A percentile compares a stretch with the other conserved stretches of the same genome.
Conservation (phyloP, 2,888 invertebrate species). For the Dryomyza anilis region DNA sequence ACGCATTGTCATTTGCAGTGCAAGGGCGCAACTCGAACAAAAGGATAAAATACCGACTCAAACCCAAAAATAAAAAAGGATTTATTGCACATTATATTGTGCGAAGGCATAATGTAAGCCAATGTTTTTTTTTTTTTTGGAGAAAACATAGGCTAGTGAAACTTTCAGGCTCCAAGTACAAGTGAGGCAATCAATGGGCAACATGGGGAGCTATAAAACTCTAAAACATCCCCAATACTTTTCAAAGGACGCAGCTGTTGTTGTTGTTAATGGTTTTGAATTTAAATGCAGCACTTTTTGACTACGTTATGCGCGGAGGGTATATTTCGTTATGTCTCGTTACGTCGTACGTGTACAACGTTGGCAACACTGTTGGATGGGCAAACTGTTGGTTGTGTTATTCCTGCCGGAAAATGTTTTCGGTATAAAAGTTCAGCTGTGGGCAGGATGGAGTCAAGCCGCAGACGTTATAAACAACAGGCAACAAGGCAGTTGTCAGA, state of each 20-base stretch:
- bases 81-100: not conserved
- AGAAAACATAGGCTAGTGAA: not conserved
- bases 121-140: too few relatives aligned
- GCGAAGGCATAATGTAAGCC: not conserved
- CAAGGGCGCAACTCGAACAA: not conserved
- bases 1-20: not conserved
- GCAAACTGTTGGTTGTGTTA: too few relatives aligned
- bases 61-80: not conserved
- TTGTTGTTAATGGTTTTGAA: conserved; percentile 17
- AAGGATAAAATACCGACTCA: too few relatives aligned
- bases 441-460: conserved; percentile 35
- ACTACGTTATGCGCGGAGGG: too few relatives aligned
- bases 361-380: too few relatives aligned
- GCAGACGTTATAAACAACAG: conserved; percentile 53
- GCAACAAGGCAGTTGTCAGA: too few relatives aligned
- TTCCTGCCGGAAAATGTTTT: conserved; percentile 16
- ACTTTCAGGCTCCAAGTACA: not conserved
- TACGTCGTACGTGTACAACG: too few relatives aligned
- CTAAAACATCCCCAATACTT: too few relatives aligned
- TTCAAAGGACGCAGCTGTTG: not conserved
- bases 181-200: not conserved
- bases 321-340: too few relatives aligned
- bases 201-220: not conserved
- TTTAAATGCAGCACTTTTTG: conserved; percentile 14
- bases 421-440: not conserved